phyloP scores from a whole-genome alignment of 2,113 vertebrate species.

The Apteryx owenii region DNA sequence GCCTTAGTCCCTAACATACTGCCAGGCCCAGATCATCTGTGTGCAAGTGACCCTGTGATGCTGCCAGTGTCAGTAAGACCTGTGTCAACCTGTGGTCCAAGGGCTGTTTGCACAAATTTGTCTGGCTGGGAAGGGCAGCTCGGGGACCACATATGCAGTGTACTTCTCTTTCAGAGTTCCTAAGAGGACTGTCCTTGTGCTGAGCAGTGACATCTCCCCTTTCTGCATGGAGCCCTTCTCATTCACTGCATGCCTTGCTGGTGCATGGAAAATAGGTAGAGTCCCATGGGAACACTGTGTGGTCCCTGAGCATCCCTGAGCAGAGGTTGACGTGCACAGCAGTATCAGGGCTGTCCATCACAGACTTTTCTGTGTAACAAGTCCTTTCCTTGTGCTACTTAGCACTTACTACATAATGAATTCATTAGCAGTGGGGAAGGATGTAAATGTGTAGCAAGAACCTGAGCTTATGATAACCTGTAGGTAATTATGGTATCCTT shows the following conservation, averaged over 20 bases:
- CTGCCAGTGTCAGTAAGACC: not conserved
- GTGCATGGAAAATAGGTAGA: not conserved
- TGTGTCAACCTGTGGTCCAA: not conserved
- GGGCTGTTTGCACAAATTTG: not conserved
- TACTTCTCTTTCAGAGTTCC: not conserved
- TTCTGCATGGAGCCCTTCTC: not conserved
- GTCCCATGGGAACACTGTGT: too few relatives aligned
- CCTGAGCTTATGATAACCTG: not conserved
- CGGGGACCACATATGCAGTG: not conserved
- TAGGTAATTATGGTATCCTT: not conserved
- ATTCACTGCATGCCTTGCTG: not conserved
- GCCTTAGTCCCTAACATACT: not conserved
- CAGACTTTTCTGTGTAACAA: not conserved
- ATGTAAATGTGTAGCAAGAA: not conserved
- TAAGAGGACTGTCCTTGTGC: not conserved
- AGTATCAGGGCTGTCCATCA: not conserved
- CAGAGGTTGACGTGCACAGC: not conserved
- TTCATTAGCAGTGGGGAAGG: not conserved
- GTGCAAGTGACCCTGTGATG: not conserved
- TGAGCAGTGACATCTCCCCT: accelerated
- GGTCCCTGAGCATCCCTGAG: not conserved
- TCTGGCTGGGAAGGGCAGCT: not conserved
- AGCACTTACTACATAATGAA: not conserved
- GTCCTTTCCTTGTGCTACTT: not conserved
- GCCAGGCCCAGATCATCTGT: not conserved